Evolutionary conservation across 1,140 invertebrate genomes (phyloP), one percentile per base, ranked within the genome.

Genomic region (Vanessa atalanta): DNA sequence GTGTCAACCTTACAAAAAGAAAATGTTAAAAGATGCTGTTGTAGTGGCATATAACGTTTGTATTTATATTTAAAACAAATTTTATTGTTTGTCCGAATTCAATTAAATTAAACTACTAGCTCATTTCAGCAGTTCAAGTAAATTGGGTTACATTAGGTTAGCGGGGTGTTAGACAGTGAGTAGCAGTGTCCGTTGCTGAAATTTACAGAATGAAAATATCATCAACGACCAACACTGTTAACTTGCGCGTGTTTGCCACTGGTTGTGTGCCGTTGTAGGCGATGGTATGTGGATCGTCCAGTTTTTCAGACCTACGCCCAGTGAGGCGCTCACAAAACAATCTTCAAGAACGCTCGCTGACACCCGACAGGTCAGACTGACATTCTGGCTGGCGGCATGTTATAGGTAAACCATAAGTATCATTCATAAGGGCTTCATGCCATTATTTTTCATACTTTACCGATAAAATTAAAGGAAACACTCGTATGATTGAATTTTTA

Each of bases 221-320:
- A 90, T 84, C 89, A 93, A 90, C 88, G 89, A 83, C 67, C 82
- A 90, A 86, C 88, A 90, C 88, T 88, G 88, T 86, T 85, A 68
- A 82, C 83, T 90, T 82, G 82, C 81, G 78, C 79, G 80, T 87
- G 65, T 78, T 83, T 83, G 87, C 84, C 83, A 89, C 87, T 90
- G 79, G 85, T 89, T 90, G 85, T 89, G 82, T 91, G 87, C 86
- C 88, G 87, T 86, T 91, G 88, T 93, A 91, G 91, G 91, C 91
- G 89, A 87, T 91, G 89, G 91, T 93, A 88, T 93, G 91, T 93
- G 91, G 91, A 93, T 91, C 91, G 91, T 93, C 91, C 88, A 93
- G 91, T 93, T 91, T 93, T 93, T 93, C 89, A 91, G 91, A 91
- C 79, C 89, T 82, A 84, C 87, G 87, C 88, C 89, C 84, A 88